Evolutionary conservation across 2,113 vertebrate species (phyloP).

Genomic region (Nansenia antarctica): DNA sequence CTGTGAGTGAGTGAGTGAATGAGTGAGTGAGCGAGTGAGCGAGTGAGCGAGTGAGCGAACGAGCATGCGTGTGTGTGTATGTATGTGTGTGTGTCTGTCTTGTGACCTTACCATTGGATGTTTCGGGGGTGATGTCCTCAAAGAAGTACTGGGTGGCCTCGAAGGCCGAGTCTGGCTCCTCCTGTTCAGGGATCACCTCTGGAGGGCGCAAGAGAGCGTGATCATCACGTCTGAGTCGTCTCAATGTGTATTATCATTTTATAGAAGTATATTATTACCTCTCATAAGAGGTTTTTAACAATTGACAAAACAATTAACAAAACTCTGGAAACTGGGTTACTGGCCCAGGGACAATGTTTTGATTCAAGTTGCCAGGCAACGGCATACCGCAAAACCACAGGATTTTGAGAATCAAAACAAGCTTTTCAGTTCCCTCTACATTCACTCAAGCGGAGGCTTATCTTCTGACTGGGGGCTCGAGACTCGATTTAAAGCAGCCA

Average conservation of each 20-base stretch:
- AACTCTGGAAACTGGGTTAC: background rate
- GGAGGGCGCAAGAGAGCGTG: background rate
- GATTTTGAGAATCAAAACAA: background rate
- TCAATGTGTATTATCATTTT: background rate
- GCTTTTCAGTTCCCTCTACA: background rate
- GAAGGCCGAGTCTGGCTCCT: conserved; percentile 96
- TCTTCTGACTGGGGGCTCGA: background rate
- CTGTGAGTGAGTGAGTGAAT: too few species aligned
- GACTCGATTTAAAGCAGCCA: too few species aligned
- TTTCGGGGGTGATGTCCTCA: conserved; percentile 96
- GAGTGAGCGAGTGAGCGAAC: too few species aligned
- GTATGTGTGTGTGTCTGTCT: too few species aligned
- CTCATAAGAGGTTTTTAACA: too few species aligned
- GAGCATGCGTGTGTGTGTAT: too few species aligned
- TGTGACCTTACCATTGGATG: conserved; percentile 82
- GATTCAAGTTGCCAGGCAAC: background rate
- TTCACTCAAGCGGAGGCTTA: background rate
- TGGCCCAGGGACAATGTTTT: background rate
- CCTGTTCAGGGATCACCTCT: conserved; percentile 86
- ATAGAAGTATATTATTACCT: too few species aligned
- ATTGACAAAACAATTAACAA: too few species aligned
- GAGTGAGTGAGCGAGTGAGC: too few species aligned
- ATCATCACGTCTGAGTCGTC: background rate
- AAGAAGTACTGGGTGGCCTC: conserved; percentile 99
- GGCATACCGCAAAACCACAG: background rate